phyloP scores from a whole-genome alignment of 2,797 vertebrate genomes.

The Megalops cyprinoides region DNA sequence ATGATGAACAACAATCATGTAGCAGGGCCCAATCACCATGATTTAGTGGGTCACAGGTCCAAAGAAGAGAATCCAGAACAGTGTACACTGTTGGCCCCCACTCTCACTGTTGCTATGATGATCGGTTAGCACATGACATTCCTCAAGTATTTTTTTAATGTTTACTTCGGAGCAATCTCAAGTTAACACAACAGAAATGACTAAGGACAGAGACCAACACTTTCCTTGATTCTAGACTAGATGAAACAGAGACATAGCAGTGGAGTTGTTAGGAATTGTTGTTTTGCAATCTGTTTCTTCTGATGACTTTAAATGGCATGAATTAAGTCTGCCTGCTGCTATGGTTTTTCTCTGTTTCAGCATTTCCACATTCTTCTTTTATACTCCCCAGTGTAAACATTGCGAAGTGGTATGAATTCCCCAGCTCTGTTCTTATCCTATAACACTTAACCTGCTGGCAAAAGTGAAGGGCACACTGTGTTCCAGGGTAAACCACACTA shows the following conservation, averaged over 20 bases:
- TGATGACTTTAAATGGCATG: conserved; percentile 50
- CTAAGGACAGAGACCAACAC: background rate
- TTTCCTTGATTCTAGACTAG: background rate
- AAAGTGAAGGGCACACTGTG: background rate
- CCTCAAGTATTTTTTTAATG: background rate
- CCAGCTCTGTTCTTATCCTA: background rate
- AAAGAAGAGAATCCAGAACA: background rate
- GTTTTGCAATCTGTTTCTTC: background rate
- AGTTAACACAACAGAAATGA: background rate
- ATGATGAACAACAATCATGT: conserved; percentile 29
- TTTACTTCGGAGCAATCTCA: background rate
- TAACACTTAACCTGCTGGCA: conserved; percentile 16
- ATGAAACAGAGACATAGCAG: background rate
- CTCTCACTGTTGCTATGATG: background rate
- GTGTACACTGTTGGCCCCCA: background rate
- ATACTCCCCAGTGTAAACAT: conserved; percentile 40
- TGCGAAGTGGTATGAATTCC: conserved; percentile 21
- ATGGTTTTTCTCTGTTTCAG: conserved; percentile 45
- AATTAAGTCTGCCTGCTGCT: conserved; percentile 40
- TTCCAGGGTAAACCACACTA: background rate
- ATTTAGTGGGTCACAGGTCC: conserved; percentile 17
- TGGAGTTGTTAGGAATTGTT: background rate
- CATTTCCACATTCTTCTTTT: conserved; percentile 47
- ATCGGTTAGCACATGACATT: background rate
- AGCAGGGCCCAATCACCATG: conserved; percentile 22